Conservation (phyloP, 2,797 vertebrate species). For the Gadopsis bispinosus region DNA sequence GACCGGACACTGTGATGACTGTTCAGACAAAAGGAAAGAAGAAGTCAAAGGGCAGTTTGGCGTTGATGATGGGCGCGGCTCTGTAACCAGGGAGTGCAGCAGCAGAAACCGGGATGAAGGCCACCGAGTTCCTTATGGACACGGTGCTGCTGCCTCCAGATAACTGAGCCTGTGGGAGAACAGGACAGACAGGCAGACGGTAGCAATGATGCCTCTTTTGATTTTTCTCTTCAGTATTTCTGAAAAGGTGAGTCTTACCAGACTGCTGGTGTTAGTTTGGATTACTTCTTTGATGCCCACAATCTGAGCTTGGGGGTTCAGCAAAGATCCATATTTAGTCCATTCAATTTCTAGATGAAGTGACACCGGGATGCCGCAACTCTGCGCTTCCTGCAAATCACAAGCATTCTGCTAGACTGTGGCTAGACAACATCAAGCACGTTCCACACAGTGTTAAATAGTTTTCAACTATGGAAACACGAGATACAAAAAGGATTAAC, state of each 20-base stretch:
- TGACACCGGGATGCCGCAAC: constrained; percentile 90
- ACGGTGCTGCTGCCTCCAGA: constrained; percentile 66
- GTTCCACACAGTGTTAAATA: background rate
- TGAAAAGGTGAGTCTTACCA: constrained; percentile 80
- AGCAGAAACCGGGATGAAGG: constrained; percentile 89
- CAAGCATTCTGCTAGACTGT: constrained; percentile 6
- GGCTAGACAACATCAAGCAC: background rate
- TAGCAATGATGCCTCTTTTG: background rate
- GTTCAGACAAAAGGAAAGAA: constrained; percentile 94
- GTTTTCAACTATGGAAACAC: background rate
- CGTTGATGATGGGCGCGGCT: constrained; percentile 89
- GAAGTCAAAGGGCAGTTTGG: constrained; percentile 92
- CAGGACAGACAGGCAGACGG: background rate
- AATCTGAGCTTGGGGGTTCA: constrained; percentile 93
- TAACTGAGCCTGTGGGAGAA: constrained; percentile 54
- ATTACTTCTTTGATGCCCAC: constrained; percentile 86
- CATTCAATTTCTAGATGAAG: constrained; percentile 90
- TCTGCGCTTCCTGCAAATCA: constrained; percentile 70
- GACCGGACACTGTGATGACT: background rate
- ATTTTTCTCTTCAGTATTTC: background rate
- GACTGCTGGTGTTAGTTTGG: constrained; percentile 78
- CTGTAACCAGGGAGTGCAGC: constrained; percentile 89
- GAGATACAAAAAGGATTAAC: background rate
- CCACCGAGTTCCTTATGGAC: constrained; percentile 84
- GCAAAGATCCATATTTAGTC: constrained; percentile 92